Conservation (phyloP, 2,888 invertebrate genomes). For the Kuschelorhynchus macadamiae region DNA sequence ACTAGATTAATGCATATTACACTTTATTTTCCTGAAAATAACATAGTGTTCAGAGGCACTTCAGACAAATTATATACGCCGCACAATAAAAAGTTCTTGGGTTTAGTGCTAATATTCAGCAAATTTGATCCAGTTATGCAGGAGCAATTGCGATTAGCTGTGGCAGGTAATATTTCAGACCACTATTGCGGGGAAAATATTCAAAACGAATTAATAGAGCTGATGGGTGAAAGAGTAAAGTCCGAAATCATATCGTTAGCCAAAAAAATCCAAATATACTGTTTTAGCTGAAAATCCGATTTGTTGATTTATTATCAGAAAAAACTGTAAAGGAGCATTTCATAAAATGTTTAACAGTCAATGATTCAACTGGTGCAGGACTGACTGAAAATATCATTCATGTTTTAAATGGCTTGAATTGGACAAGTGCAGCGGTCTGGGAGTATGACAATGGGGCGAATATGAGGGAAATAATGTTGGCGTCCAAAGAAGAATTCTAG, state of each 20-base stretch:
- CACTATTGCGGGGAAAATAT: constrained; percentile 27
- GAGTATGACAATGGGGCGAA: no score
- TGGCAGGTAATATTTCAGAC: background rate
- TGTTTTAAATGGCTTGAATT: no score
- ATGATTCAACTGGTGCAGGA: no score
- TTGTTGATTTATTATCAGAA: no score
- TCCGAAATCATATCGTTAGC: constrained; percentile 4
- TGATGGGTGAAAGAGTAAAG: constrained; percentile 24
- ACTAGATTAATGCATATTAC: background rate
- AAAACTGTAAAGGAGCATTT: no score
- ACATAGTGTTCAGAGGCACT: constrained; percentile 21
- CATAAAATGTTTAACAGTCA: no score
- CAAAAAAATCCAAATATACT: constrained; percentile 21
- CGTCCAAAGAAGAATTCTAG: constrained; percentile 60
- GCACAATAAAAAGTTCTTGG: constrained; percentile 28
- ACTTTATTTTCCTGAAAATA: constrained; percentile 5
- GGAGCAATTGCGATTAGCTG: background rate
- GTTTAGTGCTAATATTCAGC: constrained; percentile 5
- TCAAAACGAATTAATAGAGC: constrained; percentile 14
- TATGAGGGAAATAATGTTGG: constrained; percentile 50
- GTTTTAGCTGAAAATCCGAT: constrained; percentile 26
- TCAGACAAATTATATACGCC: constrained; percentile 22
- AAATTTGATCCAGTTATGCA: constrained; percentile 19
- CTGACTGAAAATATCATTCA: no score
- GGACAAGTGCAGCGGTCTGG: no score